Evolutionary conservation across 1,140 invertebrate genomes (phyloP), one percentile per base, ranked within the genome.

Genomic region (Drosophila triauraria): DNA sequence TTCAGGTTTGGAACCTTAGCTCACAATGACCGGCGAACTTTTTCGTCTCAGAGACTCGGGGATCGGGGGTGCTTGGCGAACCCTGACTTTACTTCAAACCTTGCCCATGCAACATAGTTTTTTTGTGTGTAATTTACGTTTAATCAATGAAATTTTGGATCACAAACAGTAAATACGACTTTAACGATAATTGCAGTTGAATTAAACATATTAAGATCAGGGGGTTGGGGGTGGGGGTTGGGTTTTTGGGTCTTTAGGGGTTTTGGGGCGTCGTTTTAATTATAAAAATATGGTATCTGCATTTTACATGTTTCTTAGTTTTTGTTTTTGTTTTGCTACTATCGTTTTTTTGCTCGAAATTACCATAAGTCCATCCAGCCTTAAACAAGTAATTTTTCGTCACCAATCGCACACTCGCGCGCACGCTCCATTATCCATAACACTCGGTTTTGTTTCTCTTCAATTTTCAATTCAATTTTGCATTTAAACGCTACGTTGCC

Each of bases 401-500:
- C 82, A 81, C 74, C 83, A 70, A 80, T 74, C 84, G 53, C 61
- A 64, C 53, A 56, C 53, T 56, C 35, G 78, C 83, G 75, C 72
- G 56, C 79, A 87, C 83, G 54, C 75, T 87, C 85, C 77, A 80
- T 88, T 82, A 65, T 87, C 72, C 77, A 87, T 87, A 87, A 87
- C 84, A 87, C 84, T 80, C 84, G 85, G 59, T 79, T 48, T 70
- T 48, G 53, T 56, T 40, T 56, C 53, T 56, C 53, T 40, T 56
- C 53, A 56, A 56, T 56, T 69, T 78, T 74, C 75, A 79, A 78
- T 65, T 76, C 82, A 82, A 87, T 88, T 90, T 85, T 82, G 82
- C 90, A 80, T 90, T 87, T 91, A 87, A 88, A 91, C 84, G 75
- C 83, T 91, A 91, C 84, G 84, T 91, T 91, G 83, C 88, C 88